phyloP scores from a whole-genome alignment of 2,113 vertebrate genomes.

The Hassar affinis region DNA sequence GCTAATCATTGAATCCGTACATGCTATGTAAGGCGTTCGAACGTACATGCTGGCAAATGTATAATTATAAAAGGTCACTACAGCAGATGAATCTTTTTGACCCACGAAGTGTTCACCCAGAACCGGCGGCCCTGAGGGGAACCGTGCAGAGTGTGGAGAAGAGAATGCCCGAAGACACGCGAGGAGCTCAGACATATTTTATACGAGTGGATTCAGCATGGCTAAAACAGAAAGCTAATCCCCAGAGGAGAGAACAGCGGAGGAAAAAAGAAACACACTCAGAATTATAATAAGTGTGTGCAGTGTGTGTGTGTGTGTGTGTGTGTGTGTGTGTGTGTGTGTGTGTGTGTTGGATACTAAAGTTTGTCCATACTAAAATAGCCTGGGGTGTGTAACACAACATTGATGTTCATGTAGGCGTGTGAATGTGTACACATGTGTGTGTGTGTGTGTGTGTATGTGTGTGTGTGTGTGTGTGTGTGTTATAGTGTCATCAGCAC shows the following conservation, averaged over 20 bases:
- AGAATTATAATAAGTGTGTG: constrained; percentile 18
- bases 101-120: no score
- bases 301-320: neutral
- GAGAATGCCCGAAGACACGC: neutral
- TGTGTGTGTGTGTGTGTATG: neutral
- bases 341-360: neutral
- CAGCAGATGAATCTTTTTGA: neutral
- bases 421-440: neutral
- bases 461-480: constrained; percentile 4
- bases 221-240: constrained; percentile 7
- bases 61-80: neutral
- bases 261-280: neutral
- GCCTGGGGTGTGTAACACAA: neutral
- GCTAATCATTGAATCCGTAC: no score
- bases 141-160: neutral
- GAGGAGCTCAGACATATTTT: constrained; percentile 18
- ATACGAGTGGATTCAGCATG: neutral
- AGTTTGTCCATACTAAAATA: neutral
- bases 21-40: no score
- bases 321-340: no score
- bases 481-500: neutral
- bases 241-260: neutral
- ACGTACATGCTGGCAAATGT: neutral
- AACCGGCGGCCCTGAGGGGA: neutral
- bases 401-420: neutral